Evolutionary conservation across 1,140 invertebrate genomes (phyloP), one percentile per base, ranked within the genome.

Genomic region (Ceratitis capitata): DNA sequence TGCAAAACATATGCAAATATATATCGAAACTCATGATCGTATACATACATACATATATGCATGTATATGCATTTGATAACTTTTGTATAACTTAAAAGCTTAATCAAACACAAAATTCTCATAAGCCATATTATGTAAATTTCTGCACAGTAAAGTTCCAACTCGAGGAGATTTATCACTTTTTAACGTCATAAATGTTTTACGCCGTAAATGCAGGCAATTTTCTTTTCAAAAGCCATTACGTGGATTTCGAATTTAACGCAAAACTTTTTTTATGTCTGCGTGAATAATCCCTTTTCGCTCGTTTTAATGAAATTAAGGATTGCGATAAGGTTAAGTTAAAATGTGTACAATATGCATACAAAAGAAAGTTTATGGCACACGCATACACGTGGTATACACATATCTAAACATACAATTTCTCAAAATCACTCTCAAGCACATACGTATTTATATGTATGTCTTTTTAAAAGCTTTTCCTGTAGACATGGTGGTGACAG

Each of bases 271-370:
- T 10, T 69, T 35, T 69, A 69, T 69, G 32, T 69, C 29, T 1
- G 61, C 14, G 5, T 29, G 29, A 32, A 39, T 69, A 69, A 69
- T 69, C 61, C 61, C 61, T 32, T 12, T 39, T 39, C 32, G 29
- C 32, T 69, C 61, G 32, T 69, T 69, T 16, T 35, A 69, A 35
- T 69, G 61, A 69, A 69, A 69, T 69, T 69, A 69, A 69, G 61
- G 29, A 16, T 69, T 69, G 29, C 10, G 14, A 39, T 69, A 35
- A n/a, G 29, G n/a, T 19, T 35, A 69, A 69, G 58, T 61, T 61
- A 19, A 12, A 39, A 39, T 19, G 29, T 5, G 51, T 4, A 69
- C 32, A 19, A 16, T 19, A 19, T 19, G 32, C 32, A 35, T 35
- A 69, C 3, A 53, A 9, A 9, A 9, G 45, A 9, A 47, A 14